These are phyloP conservation scores for Pelecanoides urinatrix DNA, from an alignment of 2,113 vertebrate genomes.

Conservation along the genomic window DNA sequence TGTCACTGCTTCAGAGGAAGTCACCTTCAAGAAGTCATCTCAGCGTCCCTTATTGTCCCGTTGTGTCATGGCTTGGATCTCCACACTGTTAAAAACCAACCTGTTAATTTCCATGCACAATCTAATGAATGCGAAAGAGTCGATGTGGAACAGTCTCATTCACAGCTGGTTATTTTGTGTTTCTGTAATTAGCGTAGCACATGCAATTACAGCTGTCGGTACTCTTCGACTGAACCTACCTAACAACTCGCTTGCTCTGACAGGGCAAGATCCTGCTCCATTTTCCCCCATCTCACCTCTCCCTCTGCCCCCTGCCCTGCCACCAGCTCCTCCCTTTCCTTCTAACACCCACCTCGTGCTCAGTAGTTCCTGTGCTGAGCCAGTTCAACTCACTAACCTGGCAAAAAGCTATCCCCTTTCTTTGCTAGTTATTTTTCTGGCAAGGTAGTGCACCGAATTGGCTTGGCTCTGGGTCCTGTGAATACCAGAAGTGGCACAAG, in stretches of 20 bases:
- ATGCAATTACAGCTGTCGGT: neutral
- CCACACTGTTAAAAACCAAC: neutral
- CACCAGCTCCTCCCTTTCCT: neutral
- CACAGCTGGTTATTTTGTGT: slow-evolving; percentile 39
- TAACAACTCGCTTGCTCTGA: neutral
- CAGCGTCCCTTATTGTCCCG: neutral
- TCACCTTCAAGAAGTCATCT: neutral
- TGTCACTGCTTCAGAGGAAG: neutral
- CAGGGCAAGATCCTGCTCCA: neutral
- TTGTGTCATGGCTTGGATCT: neutral
- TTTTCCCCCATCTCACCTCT: neutral
- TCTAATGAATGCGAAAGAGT: slow-evolving; percentile 43
- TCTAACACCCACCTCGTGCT: neutral
- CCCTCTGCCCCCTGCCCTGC: neutral
- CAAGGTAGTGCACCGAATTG: neutral
- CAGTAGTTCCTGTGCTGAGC: neutral
- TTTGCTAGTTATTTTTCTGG: neutral
- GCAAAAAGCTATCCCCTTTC: neutral
- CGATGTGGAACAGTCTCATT: slow-evolving; percentile 28
- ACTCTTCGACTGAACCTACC: slow-evolving; percentile 21
- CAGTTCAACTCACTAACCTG: neutral
- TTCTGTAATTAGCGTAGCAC: slow-evolving; percentile 14
- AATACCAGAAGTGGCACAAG: neutral
- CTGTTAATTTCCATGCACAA: slow-evolving; percentile 21
- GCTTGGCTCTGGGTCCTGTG: neutral